Base-by-base conservation (phyloP, 2,797 vertebrate species). In the Cheracebus regulus region DNA sequence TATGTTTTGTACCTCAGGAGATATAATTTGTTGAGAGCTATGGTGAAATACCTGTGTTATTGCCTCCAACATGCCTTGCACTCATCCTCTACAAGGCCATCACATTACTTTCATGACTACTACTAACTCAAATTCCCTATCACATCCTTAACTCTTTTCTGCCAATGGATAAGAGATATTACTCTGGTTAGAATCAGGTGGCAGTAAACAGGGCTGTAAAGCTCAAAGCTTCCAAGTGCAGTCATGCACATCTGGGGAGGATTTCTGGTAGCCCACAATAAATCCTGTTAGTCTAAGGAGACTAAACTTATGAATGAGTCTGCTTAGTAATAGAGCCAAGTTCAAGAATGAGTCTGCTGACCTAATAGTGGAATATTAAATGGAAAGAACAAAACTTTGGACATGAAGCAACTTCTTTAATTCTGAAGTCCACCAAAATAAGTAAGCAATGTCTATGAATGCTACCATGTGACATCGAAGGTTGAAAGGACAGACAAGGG, bases 301-400 rank as follows among this genome's bases (percentile, higher is more conserved):
- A 94, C 96, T 95, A 96, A 86, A 95, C 96, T 96, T 97, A 97
- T 98, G 95, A 97, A 97, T 97, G 95, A 97, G 83, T 94, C 82
- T 96, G 67, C 72, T 97, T 85, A 97, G 81, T 78, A 75, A 93
- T 11, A 92, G 52, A 95, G 73, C 64, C 84, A 96, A 90, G 80
- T 96, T 96, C 92, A 96, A 96, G 96, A 96, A 96, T 78, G 58
- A 95, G 73, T 95, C 46, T 81, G n/a, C 50, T 88, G 90, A 89
- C 22, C 44, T 79, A 90, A 44, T 0, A 86, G 85, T 78, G 41
- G 84, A 92, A 82, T 93, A 93, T n/a, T 93, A 57, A 91, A 44
- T 93, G 85, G 73, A 82, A 96, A 75, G 48, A 82, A 93, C 48
- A 94, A 91, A 96, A 81, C 67, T 95, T 93, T 70, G 85, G 70